Evolutionary conservation across 2,797 vertebrate species (phyloP), one percentile per base, ranked within the genome.

Genomic region (Argentina silus): DNA sequence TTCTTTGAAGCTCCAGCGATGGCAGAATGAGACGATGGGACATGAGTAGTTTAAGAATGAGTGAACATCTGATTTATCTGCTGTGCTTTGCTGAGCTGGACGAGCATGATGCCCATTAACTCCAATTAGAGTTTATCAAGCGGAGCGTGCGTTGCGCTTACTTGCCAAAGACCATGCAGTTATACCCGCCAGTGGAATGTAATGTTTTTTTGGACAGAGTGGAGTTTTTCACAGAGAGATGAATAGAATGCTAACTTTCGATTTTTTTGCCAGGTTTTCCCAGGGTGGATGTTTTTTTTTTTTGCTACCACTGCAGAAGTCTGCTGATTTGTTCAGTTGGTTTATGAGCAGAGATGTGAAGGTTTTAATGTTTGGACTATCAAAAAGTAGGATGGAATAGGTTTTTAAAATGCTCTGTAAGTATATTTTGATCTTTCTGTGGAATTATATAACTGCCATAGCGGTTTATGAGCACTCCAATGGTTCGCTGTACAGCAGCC

Each of bases 61-160:
- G 6, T 69, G 62, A 66, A 68, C 67, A 78, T 71, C 44, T 66
- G 64, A 75, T 64, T 70, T 27, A 57, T 78, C 43, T 74, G 19
- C 67, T 50, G 14, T 70, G 72, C 59, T 75, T 36, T 51, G 19
- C 19, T 36, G 66, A 36, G 27, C 73, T 77, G 65, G 48, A 65
- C 55, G 43, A 71, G 21, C 53, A 73, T 59, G 59, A 73, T 64
- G 69, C 62, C 73, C 75, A 73, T 75, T 69, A 76, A 75, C 70
- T 59, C 73, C 60, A 47, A 75, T 75, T 67, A 73, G 73, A 67
- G 23, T 36, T 59, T 59, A 70, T 72, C 43, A 67, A 44, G 43
- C 19, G 72, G 48, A n/a, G 36, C 48, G 67, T 53, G 70, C 47
- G 23, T 42, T 55, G 3, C 47, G 60, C 36, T n/a, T 65, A 48